Evolutionary conservation across 2,888 invertebrate genomes (phyloP).

Genomic region (Pheosia gnoma): DNA sequence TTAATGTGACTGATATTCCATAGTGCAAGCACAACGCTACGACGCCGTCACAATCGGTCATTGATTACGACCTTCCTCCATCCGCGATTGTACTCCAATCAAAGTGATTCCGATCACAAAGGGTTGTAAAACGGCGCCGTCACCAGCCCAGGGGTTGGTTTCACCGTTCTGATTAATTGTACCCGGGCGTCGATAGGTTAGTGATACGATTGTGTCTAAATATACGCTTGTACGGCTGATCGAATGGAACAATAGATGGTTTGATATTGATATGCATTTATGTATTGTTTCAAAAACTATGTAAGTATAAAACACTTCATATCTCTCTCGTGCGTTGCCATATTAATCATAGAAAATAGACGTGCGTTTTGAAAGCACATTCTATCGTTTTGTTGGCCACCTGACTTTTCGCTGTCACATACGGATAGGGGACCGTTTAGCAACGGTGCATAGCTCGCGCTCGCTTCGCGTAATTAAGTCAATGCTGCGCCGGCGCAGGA

Average conservation of each 20-base stretch:
- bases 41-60: conserved; percentile 58
- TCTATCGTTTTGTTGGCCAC: conserved; percentile 9
- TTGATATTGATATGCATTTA: conserved; percentile 30
- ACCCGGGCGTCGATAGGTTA: conserved; percentile 45
- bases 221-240: conserved; percentile 36
- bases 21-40: conserved; percentile 37
- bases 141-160: conserved; percentile 53
- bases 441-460: conserved; percentile 29
- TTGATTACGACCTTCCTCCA: conserved; percentile 67
- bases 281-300: conserved; percentile 9
- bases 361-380: neutral
- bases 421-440: conserved; percentile 30
- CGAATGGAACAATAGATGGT: conserved; percentile 29
- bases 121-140: conserved; percentile 71
- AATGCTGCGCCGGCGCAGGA: conserved; percentile 67
- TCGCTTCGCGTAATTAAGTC: conserved; percentile 60
- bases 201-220: conserved; percentile 41
- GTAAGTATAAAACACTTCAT: neutral
- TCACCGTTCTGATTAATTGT: conserved; percentile 65
- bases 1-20: conserved; percentile 45
- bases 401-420: conserved; percentile 13
- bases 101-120: conserved; percentile 76
- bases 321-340: neutral
- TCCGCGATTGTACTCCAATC: conserved; percentile 65
- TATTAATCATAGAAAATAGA: neutral